Conservation (phyloP, 2,888 invertebrate genomes). For the Himalopsyche anomala region DNA sequence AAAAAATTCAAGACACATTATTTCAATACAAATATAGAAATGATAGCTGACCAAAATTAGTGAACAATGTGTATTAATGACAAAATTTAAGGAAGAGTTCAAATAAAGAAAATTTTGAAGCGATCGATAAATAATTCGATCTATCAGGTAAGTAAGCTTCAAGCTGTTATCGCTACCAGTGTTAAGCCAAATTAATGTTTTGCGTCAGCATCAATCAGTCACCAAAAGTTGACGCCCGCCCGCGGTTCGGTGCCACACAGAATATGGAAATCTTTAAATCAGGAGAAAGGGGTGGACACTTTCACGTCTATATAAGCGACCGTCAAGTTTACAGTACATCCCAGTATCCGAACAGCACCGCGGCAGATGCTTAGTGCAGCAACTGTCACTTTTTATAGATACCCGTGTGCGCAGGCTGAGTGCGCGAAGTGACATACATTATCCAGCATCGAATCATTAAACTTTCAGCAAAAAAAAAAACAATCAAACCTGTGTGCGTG, state of each 20-base stretch:
- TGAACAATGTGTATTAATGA: too few relatives aligned
- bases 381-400: conserved; percentile 55
- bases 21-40: too few relatives aligned
- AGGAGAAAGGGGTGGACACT: conserved; percentile 65
- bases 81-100: too few relatives aligned
- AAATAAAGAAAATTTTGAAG: too few relatives aligned
- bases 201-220: conserved; percentile 25
- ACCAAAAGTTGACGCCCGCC: conserved; percentile 44
- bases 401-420: conserved; percentile 50
- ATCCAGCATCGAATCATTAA: background rate
- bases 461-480: background rate
- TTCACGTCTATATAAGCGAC: conserved; percentile 65
- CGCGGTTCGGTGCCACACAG: background rate
- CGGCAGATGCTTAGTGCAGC: conserved; percentile 50
- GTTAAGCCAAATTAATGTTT: background rate
- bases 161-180: too few relatives aligned
- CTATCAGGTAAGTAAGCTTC: too few relatives aligned
- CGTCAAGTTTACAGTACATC: conserved; percentile 52
- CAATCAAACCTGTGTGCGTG: conserved; percentile 50
- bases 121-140: too few relatives aligned
- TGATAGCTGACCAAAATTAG: too few relatives aligned
- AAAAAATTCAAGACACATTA: too few relatives aligned
- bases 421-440: conserved; percentile 44
- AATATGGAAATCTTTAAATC: conserved; percentile 32
- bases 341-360: conserved; percentile 60